Evolutionary conservation across 2,888 invertebrate species (phyloP).

Genomic region (Sinhomidia bicolor): DNA sequence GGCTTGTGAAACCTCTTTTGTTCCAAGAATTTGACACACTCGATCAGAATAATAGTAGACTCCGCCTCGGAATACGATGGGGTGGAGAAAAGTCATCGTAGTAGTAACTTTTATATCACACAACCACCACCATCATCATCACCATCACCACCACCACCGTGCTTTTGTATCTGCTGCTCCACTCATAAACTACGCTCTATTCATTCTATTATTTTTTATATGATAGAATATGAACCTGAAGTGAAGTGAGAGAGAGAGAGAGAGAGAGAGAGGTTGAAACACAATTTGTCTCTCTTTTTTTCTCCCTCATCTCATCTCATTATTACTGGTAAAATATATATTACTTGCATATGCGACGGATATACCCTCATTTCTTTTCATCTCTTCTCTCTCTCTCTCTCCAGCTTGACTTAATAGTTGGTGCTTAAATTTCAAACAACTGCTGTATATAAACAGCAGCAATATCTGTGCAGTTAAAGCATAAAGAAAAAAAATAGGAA

Average conservation of each 20-base stretch:
- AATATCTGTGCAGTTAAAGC: too few species aligned
- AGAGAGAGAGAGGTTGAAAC: conserved; percentile 68
- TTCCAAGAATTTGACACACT: conserved; percentile 80
- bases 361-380: conserved; percentile 77
- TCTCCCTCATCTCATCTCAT: conserved; percentile 70
- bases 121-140: conserved; percentile 56
- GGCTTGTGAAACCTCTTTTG: conserved; percentile 78
- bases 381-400: too few species aligned
- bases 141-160: conserved; percentile 17
- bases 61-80: conserved; percentile 80
- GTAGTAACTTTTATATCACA: conserved; percentile 76
- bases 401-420: conserved; percentile 62
- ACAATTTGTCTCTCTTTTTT: conserved; percentile 70
- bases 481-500: too few species aligned
- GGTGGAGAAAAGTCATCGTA: conserved; percentile 80
- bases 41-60: conserved; percentile 80
- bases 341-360: conserved; percentile 73
- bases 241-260: conserved; percentile 47
- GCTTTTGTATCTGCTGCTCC: conserved; percentile 52
- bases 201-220: conserved; percentile 43
- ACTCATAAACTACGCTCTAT: conserved; percentile 44
- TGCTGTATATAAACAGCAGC: conserved; percentile 14
- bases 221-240: conserved; percentile 37
- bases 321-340: conserved; percentile 74
- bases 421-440: conserved; percentile 60